Base-by-base conservation (phyloP, 2,797 vertebrate species). In the Hyperoplus lanceolatus region DNA sequence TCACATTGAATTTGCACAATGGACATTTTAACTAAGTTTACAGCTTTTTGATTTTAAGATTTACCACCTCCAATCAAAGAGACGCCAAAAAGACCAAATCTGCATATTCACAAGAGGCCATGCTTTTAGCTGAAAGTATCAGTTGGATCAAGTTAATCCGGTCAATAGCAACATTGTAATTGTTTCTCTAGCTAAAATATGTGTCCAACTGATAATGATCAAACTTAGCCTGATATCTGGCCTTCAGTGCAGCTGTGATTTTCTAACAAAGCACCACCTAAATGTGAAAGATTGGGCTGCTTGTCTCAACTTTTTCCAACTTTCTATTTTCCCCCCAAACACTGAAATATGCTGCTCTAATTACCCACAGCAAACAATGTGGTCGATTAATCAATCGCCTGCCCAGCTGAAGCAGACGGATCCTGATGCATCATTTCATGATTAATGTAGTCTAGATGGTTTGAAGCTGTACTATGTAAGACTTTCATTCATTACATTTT, bases 1-100 rank as follows among this genome's bases (percentile, higher is more conserved):
- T 82, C 2, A 45, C 42, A 67, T 64, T 56, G 11, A 60, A 18
- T 66, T 70, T 58, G 13, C 9, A 21, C 13, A 15, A 55, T 56
- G 29, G 29, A 29, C 29, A 29, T 29, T 29, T 29, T 29, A 29
- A 29, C 29, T 29, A 29, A 29, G 29, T 29, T 29, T 29, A 29
- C 29, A 29, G 29, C 29, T 29, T 29, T 29, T 29, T 29, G 3
- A 29, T 29, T 29, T 29, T 29, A 29, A 29, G 29, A 29, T 29
- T 29, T 29, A 29, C 29, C 29, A 29, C 29, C 29, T 29, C 3
- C 29, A 29, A 29, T 29, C 29, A 29, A 29, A 29, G 29, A 21
- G 36, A 50, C 49, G 45, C 11, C 5, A 15, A 29, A 29, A 29
- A 45, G 43, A 45, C 43, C 43, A 45, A 45, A 45, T 45, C 43